phyloP scores from a whole-genome alignment of 2,113 vertebrate species.

The Coptodon rendalli region DNA sequence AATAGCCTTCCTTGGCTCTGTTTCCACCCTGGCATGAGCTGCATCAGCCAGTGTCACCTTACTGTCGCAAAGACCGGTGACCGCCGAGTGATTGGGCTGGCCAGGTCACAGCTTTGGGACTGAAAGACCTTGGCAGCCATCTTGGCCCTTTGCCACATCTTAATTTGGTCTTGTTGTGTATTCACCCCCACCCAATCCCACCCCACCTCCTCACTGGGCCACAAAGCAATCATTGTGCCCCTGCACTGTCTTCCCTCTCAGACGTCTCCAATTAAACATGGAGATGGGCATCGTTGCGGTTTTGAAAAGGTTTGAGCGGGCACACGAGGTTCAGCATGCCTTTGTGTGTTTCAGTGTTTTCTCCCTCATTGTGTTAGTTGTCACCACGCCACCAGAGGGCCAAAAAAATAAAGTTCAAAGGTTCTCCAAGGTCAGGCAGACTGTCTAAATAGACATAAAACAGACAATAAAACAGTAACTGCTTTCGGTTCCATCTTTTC shows the following conservation, averaged over 20 bases:
- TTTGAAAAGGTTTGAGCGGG: constrained; percentile 40
- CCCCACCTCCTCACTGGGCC: constrained; percentile 59
- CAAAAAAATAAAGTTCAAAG: background rate
- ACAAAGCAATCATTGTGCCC: constrained; percentile 87
- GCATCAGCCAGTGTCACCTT: constrained; percentile 51
- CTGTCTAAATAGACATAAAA: background rate
- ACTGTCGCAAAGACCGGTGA: constrained; percentile 12
- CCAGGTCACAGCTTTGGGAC: constrained; percentile 34
- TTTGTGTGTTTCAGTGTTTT: background rate
- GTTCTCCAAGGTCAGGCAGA: background rate
- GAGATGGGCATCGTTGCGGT: constrained; percentile 61
- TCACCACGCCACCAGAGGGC: background rate
- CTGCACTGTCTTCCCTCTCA: constrained; percentile 57
- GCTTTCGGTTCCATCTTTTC: background rate
- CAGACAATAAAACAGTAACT: background rate
- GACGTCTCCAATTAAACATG: constrained; percentile 79
- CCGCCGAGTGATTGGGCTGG: constrained; percentile 22
- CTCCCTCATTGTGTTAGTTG: background rate
- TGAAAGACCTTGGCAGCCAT: constrained; percentile 67
- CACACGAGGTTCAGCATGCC: background rate
- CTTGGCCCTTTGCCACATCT: constrained; percentile 78
- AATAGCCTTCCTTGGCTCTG: constrained; percentile 8
- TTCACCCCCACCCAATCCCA: constrained; percentile 4
- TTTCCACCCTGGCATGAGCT: constrained; percentile 12
- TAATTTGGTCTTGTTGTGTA: constrained; percentile 76